phyloP scores from a whole-genome alignment of 23 tunicate genomes.

The Phallusia fumigata region DNA sequence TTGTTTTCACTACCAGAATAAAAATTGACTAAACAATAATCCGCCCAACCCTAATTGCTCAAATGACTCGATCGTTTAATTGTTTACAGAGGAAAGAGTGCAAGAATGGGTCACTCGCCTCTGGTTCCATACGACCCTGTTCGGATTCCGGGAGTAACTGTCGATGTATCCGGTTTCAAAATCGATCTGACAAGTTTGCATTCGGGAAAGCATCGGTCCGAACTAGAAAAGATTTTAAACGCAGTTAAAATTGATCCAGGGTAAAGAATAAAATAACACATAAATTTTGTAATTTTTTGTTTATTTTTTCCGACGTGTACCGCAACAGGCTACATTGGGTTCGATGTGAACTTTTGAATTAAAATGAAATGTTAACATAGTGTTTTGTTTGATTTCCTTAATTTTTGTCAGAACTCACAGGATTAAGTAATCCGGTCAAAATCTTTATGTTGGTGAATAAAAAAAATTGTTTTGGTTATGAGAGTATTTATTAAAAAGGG shows the following conservation, averaged over 20 bases:
- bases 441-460: not conserved
- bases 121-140: constrained; percentile 16
- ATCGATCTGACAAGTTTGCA: constrained; percentile 18
- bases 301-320: not conserved
- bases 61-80: too few species aligned
- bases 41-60: too few species aligned
- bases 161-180: constrained; percentile 16
- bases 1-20: too few species aligned
- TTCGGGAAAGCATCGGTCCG: constrained; percentile 19
- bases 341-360: too few species aligned
- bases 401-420: too few species aligned
- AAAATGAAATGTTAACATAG: too few species aligned
- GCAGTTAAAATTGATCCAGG: not conserved
- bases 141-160: constrained; percentile 34
- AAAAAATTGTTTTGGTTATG: too few species aligned
- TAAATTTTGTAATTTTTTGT: not conserved
- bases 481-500: too few species aligned
- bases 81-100: constrained; percentile 46
- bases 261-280: not conserved
- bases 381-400: too few species aligned
- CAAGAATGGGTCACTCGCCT: constrained; percentile 77
- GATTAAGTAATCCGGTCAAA: not conserved
- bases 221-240: constrained; percentile 17
- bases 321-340: not conserved
- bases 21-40: too few species aligned